A percentile compares a stretch with the other conserved stretches of the same genome.
Conservation (phyloP, 2,113 vertebrate species). For the Zosterops lateralis region DNA sequence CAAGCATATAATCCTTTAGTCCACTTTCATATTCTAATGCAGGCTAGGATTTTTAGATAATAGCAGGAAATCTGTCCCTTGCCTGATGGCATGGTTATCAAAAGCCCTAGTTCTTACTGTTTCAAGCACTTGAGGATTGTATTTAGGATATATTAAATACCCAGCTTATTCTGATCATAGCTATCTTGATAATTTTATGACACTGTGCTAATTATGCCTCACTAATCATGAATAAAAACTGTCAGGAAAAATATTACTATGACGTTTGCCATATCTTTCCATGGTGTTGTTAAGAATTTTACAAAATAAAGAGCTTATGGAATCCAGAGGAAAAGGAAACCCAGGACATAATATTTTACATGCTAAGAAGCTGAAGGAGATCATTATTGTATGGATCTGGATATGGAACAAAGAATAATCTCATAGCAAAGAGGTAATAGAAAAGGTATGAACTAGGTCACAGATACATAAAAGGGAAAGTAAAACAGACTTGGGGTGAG, state of each 20-base stretch:
- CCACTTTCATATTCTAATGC: neutral
- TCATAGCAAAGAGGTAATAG: neutral
- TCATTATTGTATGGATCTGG: neutral
- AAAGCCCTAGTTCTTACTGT: neutral
- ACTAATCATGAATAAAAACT: neutral
- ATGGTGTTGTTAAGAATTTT: neutral
- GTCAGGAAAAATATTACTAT: neutral
- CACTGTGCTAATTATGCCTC: neutral
- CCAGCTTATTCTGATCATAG: neutral
- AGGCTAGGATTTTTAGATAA: neutral
- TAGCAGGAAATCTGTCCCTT: neutral
- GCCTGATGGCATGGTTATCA: neutral
- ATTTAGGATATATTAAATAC: neutral
- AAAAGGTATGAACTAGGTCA: neutral
- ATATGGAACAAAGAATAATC: neutral
- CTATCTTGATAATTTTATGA: neutral
- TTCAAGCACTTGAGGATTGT: neutral
- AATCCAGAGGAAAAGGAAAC: neutral
- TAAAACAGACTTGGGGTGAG: neutral
- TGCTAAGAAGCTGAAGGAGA: neutral
- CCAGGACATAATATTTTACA: neutral
- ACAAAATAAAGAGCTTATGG: neutral
- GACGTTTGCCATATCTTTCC: neutral
- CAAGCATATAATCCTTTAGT: neutral
- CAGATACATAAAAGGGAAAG: neutral